Evolutionary conservation across 2,888 invertebrate species (phyloP).

Genomic region (Drosophila austrosaltans): DNA sequence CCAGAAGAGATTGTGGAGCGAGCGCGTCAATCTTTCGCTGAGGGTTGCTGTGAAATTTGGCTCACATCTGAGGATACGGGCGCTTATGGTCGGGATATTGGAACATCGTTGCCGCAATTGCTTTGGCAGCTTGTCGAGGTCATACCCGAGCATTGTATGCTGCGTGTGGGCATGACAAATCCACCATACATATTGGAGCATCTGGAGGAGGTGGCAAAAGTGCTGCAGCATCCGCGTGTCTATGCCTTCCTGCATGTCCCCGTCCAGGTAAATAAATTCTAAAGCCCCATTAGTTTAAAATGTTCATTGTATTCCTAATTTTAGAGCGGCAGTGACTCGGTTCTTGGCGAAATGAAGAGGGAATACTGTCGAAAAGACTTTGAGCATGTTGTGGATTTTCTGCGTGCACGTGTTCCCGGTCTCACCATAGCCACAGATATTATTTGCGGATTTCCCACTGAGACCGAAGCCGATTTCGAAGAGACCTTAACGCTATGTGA

Average conservation of each 20-base stretch:
- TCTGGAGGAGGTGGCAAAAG: constrained; percentile 93
- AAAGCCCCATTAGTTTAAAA: accelerated
- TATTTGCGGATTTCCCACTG: constrained; percentile 99
- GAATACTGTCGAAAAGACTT: constrained; percentile 97
- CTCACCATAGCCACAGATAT: constrained; percentile 98
- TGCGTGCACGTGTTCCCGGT: constrained; percentile 92
- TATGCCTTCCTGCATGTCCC: constrained; percentile 99
- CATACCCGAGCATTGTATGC: constrained; percentile 87
- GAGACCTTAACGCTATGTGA: constrained; percentile 92
- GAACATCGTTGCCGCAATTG: constrained; percentile 92
- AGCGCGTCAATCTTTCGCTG: constrained; percentile 93
- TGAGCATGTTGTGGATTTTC: constrained; percentile 92
- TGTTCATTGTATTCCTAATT: background rate
- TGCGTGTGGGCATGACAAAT: constrained; percentile 98
- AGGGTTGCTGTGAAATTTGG: constrained; percentile 98
- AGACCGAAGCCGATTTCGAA: constrained; percentile 94
- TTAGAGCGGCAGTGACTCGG: constrained; percentile 95
- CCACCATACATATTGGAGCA: constrained; percentile 99
- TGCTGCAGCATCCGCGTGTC: constrained; percentile 94
- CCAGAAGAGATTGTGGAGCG: constrained; percentile 94
- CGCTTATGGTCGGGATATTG: constrained; percentile 98
- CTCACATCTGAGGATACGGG: constrained; percentile 99
- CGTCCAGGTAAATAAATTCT: constrained; percentile 87
- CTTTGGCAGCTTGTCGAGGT: constrained; percentile 92
- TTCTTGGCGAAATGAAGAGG: constrained; percentile 97